Conservation (phyloP, 2,113 vertebrate species). For the Hydrochoerus hydrochaeris region DNA sequence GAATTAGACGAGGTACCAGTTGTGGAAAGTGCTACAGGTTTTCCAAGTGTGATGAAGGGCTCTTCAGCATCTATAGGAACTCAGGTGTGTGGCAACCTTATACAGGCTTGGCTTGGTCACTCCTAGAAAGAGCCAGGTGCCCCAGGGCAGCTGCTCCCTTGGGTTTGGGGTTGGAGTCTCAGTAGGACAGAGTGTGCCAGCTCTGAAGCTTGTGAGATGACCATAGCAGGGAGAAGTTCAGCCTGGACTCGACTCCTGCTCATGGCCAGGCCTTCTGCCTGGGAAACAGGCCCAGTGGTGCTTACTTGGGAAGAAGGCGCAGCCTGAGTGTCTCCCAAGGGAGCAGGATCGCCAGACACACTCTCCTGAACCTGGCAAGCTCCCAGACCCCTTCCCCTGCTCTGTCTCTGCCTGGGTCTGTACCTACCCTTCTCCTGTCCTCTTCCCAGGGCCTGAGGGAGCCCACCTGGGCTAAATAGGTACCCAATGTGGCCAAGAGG, state of each 20-base stretch:
- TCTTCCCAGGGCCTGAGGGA: not conserved
- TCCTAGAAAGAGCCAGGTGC: not conserved
- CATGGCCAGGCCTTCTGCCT: not conserved
- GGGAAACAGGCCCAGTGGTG: not conserved
- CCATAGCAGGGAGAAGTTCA: not conserved
- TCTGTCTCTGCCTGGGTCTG: not conserved
- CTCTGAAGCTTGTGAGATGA: not conserved
- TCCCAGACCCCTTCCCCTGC: not conserved
- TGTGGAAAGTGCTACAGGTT: not conserved
- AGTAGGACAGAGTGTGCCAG: not conserved
- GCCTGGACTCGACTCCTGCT: not conserved
- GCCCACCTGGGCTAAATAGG: not conserved
- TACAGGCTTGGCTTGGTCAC: not conserved
- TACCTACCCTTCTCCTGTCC: not conserved
- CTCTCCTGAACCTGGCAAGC: not conserved
- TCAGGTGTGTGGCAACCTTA: not conserved
- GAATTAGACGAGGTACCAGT: not conserved
- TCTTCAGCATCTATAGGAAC: not conserved
- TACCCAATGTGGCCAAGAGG: accelerated
- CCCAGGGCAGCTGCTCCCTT: not conserved
- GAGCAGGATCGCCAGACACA: not conserved
- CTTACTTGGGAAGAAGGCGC: not conserved
- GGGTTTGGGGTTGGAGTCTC: not conserved
- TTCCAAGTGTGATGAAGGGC: not conserved
- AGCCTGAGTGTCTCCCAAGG: not conserved